Percentiles rank a stretch among this genome's conserved stretches.
These are phyloP conservation scores for Laupala kohalensis DNA, from an alignment of 1,140 invertebrate species.

Conservation along the genomic window DNA sequence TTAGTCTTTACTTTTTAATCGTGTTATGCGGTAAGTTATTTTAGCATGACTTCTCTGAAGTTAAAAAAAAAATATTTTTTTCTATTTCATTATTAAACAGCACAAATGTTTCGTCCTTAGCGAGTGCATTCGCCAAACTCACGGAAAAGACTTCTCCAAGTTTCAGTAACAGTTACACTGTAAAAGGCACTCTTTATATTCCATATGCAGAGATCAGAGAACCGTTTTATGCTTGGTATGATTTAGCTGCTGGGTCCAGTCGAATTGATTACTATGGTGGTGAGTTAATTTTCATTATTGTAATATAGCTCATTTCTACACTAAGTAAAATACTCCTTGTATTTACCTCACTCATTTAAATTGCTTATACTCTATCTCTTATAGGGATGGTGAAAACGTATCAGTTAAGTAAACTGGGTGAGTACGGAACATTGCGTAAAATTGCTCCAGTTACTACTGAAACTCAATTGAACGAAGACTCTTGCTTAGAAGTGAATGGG, in stretches of 20 bases:
- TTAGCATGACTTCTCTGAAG: no score
- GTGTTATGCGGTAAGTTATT: no score
- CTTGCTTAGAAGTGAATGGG: constrained; percentile 79
- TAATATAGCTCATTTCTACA: no score
- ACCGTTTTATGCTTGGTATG: constrained; percentile 81
- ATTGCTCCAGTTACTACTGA: constrained; percentile 77
- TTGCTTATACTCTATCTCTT: constrained; percentile 9
- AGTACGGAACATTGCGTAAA: constrained; percentile 66
- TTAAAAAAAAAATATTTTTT: no score
- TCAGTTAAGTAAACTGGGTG: constrained; percentile 48
- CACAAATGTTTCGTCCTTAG: no score
- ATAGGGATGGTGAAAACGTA: constrained; percentile 75
- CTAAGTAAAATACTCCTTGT: not conserved
- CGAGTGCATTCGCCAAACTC: not conserved
- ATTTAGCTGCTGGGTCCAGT: constrained; percentile 54
- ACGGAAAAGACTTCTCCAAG: constrained; percentile 30
- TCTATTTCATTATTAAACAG: no score
- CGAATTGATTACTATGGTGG: constrained; percentile 92
- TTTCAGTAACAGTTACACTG: constrained; percentile 56
- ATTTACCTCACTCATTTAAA: not conserved
- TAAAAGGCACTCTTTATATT: constrained; percentile 62
- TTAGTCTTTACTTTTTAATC: no score
- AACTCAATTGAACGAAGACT: constrained; percentile 47
- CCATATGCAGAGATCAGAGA: constrained; percentile 87
- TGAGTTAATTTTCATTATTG: constrained; percentile 28